Percentiles rank a stretch among this genome's conserved stretches.
Evolutionary conservation across 2,113 vertebrate genomes (phyloP).

Genomic region (Ascaphus truei): DNA sequence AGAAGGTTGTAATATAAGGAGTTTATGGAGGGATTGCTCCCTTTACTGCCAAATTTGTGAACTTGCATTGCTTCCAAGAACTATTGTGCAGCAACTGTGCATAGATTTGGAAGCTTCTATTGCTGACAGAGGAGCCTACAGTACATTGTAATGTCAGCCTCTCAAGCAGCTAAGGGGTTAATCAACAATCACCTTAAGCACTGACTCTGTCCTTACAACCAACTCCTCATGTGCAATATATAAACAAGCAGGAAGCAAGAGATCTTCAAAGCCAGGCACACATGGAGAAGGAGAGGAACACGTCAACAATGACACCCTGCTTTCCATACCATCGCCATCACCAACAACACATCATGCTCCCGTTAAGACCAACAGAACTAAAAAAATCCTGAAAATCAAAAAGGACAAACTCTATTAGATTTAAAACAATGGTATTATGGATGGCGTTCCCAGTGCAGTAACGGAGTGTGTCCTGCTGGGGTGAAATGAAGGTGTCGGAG

Average conservation of each 20-base stretch:
- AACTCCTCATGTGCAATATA: background rate
- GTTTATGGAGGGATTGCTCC: too few relatives aligned
- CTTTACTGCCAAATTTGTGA: too few relatives aligned
- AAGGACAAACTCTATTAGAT: background rate
- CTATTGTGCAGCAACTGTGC: background rate
- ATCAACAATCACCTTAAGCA: background rate
- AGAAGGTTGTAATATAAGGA: too few relatives aligned
- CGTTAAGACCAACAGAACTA: too few relatives aligned
- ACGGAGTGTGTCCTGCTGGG: background rate
- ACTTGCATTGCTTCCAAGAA: background rate
- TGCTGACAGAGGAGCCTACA: background rate
- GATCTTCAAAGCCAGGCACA: conserved; percentile 14
- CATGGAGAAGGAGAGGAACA: background rate
- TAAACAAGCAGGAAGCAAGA: too few relatives aligned
- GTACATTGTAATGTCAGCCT: background rate
- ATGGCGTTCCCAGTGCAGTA: background rate
- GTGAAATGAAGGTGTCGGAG: background rate
- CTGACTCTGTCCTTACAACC: background rate
- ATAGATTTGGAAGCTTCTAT: background rate
- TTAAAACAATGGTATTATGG: background rate
- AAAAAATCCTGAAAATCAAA: background rate
- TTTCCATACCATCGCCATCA: background rate
- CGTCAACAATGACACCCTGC: background rate
- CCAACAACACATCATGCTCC: conserved; percentile 15
- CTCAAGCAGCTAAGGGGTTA: background rate